These are phyloP conservation scores for Vandiemenella viatica DNA, from an alignment of 2,888 invertebrate species.

Conservation along the genomic window DNA sequence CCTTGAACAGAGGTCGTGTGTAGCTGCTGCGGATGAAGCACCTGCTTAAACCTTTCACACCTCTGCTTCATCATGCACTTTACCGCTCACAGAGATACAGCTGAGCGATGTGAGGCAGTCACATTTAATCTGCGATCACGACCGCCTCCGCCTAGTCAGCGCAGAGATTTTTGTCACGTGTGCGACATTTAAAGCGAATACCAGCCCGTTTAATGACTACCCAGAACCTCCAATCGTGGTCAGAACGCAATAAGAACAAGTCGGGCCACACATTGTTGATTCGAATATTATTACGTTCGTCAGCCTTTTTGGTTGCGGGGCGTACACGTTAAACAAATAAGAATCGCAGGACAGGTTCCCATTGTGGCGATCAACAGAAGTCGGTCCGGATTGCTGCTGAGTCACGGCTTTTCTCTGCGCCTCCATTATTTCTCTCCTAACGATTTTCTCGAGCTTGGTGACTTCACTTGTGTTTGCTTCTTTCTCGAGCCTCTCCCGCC, in stretches of 20 bases:
- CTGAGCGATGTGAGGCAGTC: too few relatives aligned
- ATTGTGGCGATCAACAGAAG: not conserved
- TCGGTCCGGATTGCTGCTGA: constrained; percentile 5
- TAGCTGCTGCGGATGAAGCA: too few relatives aligned
- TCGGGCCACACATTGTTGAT: not conserved
- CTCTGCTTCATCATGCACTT: too few relatives aligned
- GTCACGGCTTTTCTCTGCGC: constrained; percentile 4
- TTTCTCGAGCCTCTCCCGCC: constrained; percentile 1
- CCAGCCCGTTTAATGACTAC: not conserved
- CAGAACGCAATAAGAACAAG: not conserved
- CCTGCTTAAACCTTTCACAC: too few relatives aligned
- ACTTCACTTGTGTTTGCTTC: constrained; percentile 6
- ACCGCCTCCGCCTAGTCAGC: not conserved
- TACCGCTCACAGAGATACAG: too few relatives aligned
- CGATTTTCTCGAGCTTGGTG: constrained; percentile 10
- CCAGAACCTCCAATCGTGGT: not conserved
- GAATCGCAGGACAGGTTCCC: not conserved
- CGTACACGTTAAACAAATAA: not conserved
- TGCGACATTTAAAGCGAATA: not conserved
- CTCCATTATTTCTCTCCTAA: constrained; percentile 8
- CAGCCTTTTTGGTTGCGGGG: not conserved
- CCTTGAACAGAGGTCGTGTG: too few relatives aligned
- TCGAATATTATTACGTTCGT: not conserved
- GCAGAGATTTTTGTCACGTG: not conserved
- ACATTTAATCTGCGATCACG: too few relatives aligned